These are phyloP conservation scores for Ciconia maguari DNA, from an alignment of 2,113 vertebrate genomes.

Conservation along the genomic window DNA sequence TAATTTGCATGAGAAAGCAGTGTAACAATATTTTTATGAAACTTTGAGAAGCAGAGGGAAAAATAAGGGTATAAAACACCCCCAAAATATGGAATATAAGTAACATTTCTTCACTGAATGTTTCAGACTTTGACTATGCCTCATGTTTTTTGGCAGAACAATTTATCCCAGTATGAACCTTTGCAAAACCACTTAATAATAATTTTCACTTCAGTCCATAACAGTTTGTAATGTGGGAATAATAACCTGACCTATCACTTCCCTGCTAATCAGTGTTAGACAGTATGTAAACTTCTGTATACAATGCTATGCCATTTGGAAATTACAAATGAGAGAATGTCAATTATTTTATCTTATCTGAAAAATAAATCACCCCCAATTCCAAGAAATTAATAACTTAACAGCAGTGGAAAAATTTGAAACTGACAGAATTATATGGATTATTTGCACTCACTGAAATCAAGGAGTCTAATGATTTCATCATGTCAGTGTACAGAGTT, in stretches of 20 bases:
- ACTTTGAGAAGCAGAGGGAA: not conserved
- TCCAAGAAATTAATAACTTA: not conserved
- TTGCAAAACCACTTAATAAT: not conserved
- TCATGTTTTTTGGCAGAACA: not conserved
- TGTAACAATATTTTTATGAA: not conserved
- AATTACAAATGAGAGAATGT: not conserved
- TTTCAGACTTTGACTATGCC: not conserved
- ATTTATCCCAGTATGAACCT: not conserved
- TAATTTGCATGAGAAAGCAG: not conserved
- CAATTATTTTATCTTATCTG: not conserved
- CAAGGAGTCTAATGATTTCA: not conserved
- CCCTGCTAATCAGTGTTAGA: not conserved
- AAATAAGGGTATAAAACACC: not conserved
- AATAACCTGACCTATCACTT: not conserved
- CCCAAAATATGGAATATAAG: not conserved
- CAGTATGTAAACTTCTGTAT: not conserved
- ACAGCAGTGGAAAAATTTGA: not conserved
- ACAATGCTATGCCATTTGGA: not conserved
- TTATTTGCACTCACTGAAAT: not conserved
- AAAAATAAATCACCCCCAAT: not conserved
- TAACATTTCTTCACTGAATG: not conserved
- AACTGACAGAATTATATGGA: not conserved
- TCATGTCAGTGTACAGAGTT: not conserved
- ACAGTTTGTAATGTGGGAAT: not conserved
- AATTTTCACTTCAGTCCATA: not conserved